Conservation (phyloP, 1,140 invertebrate genomes). For the Drosophila mojavensis region DNA sequence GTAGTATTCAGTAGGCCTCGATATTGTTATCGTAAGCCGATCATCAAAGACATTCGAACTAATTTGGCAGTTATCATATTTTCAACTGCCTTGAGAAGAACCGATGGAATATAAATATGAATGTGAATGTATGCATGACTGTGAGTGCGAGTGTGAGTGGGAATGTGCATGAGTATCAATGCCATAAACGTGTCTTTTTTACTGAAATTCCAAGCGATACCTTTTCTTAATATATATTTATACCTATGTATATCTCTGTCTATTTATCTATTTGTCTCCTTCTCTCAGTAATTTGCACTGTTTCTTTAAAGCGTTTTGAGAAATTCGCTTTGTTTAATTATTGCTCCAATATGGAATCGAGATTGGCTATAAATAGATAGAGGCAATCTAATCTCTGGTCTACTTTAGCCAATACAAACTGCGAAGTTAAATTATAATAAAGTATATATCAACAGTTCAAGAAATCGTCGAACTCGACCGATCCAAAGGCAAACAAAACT, state of each 20-base stretch:
- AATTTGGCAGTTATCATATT: constrained; percentile 13
- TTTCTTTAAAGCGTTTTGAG: neutral
- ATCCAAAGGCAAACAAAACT: constrained; percentile 23
- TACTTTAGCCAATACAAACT: constrained; percentile 15
- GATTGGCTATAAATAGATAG: constrained; percentile 38
- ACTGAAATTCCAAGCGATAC: constrained; percentile 30
- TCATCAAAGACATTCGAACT: constrained; percentile 10
- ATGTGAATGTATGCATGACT: no score
- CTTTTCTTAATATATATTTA: no score
- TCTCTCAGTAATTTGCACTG: no score
- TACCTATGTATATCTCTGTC: no score
- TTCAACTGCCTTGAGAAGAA: constrained; percentile 25
- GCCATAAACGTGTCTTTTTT: constrained; percentile 30
- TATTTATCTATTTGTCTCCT: no score
- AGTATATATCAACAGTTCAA: constrained; percentile 31
- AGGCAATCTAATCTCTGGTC: constrained; percentile 55
- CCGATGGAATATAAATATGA: neutral
- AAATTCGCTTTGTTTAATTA: constrained; percentile 14
- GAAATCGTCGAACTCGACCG: constrained; percentile 53
- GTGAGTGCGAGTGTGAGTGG: no score
- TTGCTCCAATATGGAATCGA: constrained; percentile 23
- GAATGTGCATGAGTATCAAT: constrained; percentile 6
- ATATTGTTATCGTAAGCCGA: neutral
- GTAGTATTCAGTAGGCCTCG: no score
- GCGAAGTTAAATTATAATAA: neutral